Conservation (phyloP, 2,888 invertebrate species). For the Plagodis pulveraria region DNA sequence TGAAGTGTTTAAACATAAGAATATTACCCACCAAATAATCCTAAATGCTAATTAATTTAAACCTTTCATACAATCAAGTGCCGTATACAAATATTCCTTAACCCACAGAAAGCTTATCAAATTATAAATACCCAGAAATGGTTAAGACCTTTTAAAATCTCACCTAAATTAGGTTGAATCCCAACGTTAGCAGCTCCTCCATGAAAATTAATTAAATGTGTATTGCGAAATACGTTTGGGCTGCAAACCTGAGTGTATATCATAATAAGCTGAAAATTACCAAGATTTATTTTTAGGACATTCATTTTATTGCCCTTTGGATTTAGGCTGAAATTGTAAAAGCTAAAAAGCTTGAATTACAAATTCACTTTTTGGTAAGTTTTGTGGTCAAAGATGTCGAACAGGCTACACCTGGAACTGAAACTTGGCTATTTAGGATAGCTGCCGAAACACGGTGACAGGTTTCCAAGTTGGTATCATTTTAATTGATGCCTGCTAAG, state of each 20-base stretch:
- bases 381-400: neutral
- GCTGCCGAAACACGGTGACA: too few relatives aligned
- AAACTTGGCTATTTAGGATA: too few relatives aligned
- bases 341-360: too few relatives aligned
- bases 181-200: constrained; percentile 30
- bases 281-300: constrained; percentile 3
- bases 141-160: constrained; percentile 43
- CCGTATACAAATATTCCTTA: too few relatives aligned
- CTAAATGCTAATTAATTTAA: too few relatives aligned
- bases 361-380: neutral
- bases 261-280: constrained; percentile 5
- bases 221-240: constrained; percentile 14
- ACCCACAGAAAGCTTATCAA: constrained; percentile 22
- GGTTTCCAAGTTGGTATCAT: too few relatives aligned
- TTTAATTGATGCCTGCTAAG: too few relatives aligned
- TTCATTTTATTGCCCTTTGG: neutral
- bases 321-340: too few relatives aligned
- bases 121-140: constrained; percentile 41
- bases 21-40: too few relatives aligned
- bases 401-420: too few relatives aligned
- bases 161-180: constrained; percentile 42
- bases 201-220: constrained; percentile 38
- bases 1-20: too few relatives aligned
- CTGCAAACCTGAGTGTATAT: constrained; percentile 3
- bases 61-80: too few relatives aligned